phyloP scores from a whole-genome alignment of 1,140 invertebrate species.

The Sycobia sp. region DNA sequence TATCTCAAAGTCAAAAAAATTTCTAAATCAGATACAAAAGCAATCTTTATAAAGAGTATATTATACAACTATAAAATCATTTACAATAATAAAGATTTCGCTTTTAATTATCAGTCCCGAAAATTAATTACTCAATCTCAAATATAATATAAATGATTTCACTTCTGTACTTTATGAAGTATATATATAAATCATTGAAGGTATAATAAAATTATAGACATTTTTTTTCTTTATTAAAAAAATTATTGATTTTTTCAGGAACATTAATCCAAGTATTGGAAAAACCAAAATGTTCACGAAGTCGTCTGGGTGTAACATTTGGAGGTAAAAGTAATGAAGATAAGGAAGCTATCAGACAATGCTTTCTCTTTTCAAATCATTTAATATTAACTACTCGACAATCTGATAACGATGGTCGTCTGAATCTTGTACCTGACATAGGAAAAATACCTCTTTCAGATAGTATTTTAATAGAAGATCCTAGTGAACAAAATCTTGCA shows the following conservation, averaged over 20 bases:
- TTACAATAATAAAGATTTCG: too few species aligned
- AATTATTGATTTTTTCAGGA: conserved; percentile 65
- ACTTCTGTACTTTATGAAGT: too few species aligned
- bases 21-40: too few species aligned
- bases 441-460: conserved; percentile 86
- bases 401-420: conserved; percentile 70
- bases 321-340: conserved; percentile 64
- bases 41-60: too few species aligned
- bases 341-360: conserved; percentile 78
- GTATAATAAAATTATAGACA: too few species aligned
- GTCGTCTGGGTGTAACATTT: conserved; percentile 65
- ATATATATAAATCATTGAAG: too few species aligned
- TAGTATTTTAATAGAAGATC: conserved; percentile 83
- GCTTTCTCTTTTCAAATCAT: conserved; percentile 89
- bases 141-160: too few species aligned
- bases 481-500: conserved; percentile 64
- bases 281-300: conserved; percentile 67
- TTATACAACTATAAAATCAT: too few species aligned
- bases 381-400: conserved; percentile 78
- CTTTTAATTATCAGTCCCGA: too few species aligned
- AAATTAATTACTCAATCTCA: too few species aligned
- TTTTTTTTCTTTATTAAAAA: too few species aligned
- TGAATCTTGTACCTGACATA: conserved; percentile 82
- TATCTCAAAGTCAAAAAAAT: too few species aligned
- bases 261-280: conserved; percentile 74